A percentile compares a stretch with the other conserved stretches of the same genome.
Conservation (phyloP, 2,888 invertebrate genomes). For the Salpingus planirostris region DNA sequence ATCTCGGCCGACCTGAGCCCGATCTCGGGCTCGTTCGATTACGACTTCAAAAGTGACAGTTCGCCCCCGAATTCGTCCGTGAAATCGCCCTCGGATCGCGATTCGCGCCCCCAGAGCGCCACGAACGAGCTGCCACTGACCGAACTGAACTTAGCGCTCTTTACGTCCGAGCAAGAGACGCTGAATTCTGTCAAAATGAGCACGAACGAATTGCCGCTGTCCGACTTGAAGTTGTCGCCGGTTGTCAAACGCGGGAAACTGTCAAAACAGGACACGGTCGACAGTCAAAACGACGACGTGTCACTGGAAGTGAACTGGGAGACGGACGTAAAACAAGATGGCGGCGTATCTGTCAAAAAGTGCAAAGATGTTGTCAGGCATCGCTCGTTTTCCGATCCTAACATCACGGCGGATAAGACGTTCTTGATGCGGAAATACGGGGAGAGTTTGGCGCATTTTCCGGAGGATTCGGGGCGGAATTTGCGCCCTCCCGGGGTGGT, state of each 20-base stretch:
- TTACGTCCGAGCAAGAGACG: conserved; percentile 30
- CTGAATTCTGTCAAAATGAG: conserved; percentile 25
- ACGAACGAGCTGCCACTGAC: conserved; percentile 61
- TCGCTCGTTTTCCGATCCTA: conserved; percentile 40
- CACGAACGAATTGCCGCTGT: conserved; percentile 35
- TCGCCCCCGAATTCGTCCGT: conserved; percentile 18
- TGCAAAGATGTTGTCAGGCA: conserved; percentile 15
- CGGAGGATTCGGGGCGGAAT: conserved; percentile 12
- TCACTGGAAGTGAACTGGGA: conserved; percentile 34
- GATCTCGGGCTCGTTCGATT: conserved; percentile 36
- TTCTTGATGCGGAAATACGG: conserved; percentile 27
- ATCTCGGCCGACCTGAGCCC: conserved; percentile 30
- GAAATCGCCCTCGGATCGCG: conserved; percentile 14
- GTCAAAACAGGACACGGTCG: conserved; percentile 23
- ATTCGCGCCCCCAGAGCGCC: conserved; percentile 46
- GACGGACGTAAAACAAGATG: conserved; percentile 24
- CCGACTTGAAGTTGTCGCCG: conserved; percentile 31
- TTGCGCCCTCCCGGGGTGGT: conserved; percentile 26
- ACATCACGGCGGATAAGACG: conserved; percentile 31
- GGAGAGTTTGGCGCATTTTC: conserved; percentile 19
- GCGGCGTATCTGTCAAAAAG: conserved; percentile 7
- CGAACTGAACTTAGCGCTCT: conserved; percentile 38
- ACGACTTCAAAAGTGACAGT: conserved; percentile 26
- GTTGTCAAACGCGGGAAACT: conserved; percentile 19
- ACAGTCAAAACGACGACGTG: conserved; percentile 26